phyloP scores from a whole-genome alignment of 2,113 vertebrate species.

The Thymallus thymallus region DNA sequence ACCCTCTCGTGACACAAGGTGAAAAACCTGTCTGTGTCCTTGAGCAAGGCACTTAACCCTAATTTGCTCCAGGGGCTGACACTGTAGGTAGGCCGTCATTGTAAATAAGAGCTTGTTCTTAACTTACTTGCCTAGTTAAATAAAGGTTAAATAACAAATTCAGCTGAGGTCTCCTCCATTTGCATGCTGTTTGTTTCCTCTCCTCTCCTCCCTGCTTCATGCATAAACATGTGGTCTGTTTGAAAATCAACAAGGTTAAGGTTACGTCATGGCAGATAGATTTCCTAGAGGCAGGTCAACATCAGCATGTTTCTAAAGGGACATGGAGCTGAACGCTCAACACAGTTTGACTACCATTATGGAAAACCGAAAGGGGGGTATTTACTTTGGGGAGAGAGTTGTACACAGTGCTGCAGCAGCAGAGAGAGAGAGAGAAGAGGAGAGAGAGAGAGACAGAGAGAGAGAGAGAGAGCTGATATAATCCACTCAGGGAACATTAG shows the following conservation, averaged over 20 bases:
- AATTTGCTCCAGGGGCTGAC: too few species aligned
- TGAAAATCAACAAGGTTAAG: conserved; percentile 4
- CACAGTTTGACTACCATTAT: conserved; percentile 3
- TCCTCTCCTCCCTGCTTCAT: neutral
- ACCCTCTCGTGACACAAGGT: too few species aligned
- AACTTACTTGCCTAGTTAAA: too few species aligned
- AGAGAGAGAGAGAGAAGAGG: neutral
- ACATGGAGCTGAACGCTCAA: neutral
- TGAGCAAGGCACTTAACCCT: too few species aligned
- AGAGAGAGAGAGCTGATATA: neutral
- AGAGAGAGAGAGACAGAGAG: neutral
- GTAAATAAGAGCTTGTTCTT: too few species aligned
- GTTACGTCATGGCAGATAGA: neutral
- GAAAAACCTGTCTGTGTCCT: too few species aligned
- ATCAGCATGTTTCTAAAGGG: neutral
- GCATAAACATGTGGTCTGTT: neutral
- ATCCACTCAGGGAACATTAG: neutral
- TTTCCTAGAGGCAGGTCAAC: neutral
- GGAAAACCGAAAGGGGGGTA: neutral
- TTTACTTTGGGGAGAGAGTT: neutral
- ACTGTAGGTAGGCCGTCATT: too few species aligned
- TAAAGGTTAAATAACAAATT: too few species aligned
- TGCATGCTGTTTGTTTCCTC: neutral
- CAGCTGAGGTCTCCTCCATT: neutral
- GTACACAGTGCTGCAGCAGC: neutral